These are phyloP conservation scores for Meloe dianella DNA, from an alignment of 2,888 invertebrate species.

Conservation along the genomic window DNA sequence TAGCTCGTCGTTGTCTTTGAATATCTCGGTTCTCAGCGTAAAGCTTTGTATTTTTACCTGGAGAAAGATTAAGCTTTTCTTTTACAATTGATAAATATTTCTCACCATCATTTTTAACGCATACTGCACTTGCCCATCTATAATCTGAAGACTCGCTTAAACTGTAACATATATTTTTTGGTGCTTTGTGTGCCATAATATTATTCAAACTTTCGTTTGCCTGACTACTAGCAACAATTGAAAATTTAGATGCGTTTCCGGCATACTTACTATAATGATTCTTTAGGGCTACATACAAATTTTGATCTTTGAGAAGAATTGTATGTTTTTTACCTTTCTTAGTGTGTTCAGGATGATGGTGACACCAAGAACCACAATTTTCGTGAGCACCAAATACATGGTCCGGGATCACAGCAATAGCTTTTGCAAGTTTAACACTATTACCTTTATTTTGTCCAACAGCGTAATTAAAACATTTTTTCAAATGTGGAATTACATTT, in stretches of 20 bases:
- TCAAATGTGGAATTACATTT: neutral
- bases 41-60: neutral
- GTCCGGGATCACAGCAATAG: neutral
- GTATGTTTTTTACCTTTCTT: neutral
- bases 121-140: conserved; percentile 15
- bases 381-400: neutral
- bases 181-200: conserved; percentile 38
- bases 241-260: neutral
- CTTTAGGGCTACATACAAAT: neutral
- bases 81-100: neutral
- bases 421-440: neutral
- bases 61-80: neutral
- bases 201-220: no score
- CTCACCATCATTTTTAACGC: neutral
- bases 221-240: neutral
- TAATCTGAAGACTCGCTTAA: conserved; percentile 23
- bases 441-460: neutral
- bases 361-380: neutral
- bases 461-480: conserved; percentile 17
- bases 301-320: neutral
- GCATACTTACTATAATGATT: neutral
- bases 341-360: neutral
- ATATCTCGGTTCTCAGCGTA: neutral
- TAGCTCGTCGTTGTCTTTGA: neutral
- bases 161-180: conserved; percentile 30